These are phyloP conservation scores for Carassius gibelio DNA, from an alignment of 2,113 vertebrate species.

Conservation along the genomic window DNA sequence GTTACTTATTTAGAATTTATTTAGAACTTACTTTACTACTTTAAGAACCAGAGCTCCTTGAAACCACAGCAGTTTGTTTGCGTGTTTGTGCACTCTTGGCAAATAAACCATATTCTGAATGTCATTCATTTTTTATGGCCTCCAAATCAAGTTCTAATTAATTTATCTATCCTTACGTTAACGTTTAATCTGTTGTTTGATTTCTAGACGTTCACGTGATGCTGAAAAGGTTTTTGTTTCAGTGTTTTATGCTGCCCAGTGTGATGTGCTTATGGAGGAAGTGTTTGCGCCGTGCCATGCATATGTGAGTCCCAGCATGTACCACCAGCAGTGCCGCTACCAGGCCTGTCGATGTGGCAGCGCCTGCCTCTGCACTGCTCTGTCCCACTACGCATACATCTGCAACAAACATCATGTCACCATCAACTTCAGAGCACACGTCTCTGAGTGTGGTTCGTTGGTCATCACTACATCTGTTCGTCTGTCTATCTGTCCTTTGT, in stretches of 20 bases:
- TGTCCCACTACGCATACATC: slow-evolving; percentile 91
- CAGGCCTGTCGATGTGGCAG: slow-evolving; percentile 91
- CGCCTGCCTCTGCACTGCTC: slow-evolving; percentile 86
- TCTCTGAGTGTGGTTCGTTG: slow-evolving; percentile 92
- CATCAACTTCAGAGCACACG: slow-evolving; percentile 83
- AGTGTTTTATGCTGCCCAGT: slow-evolving; percentile 89
- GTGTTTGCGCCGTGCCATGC: slow-evolving; percentile 88
- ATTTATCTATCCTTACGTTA: too few relatives aligned
- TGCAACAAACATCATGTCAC: slow-evolving; percentile 84
- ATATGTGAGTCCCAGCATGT: slow-evolving; percentile 87
- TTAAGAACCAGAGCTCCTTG: too few relatives aligned
- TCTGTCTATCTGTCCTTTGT: not conserved
- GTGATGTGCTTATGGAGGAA: slow-evolving; percentile 86
- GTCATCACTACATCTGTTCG: not conserved
- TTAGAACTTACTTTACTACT: too few relatives aligned
- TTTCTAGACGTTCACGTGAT: not conserved
- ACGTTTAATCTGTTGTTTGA: too few relatives aligned
- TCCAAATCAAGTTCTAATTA: not conserved
- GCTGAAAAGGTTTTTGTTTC: slow-evolving; percentile 28
- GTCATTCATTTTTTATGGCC: not conserved
- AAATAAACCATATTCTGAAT: too few relatives aligned
- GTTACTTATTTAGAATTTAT: too few relatives aligned
- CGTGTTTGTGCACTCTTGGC: too few relatives aligned
- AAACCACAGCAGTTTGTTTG: too few relatives aligned
- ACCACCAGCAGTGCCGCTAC: slow-evolving; percentile 90